Evolutionary conservation across 2,888 invertebrate genomes (phyloP).

Genomic region (Onthophagus sagittarius): DNA sequence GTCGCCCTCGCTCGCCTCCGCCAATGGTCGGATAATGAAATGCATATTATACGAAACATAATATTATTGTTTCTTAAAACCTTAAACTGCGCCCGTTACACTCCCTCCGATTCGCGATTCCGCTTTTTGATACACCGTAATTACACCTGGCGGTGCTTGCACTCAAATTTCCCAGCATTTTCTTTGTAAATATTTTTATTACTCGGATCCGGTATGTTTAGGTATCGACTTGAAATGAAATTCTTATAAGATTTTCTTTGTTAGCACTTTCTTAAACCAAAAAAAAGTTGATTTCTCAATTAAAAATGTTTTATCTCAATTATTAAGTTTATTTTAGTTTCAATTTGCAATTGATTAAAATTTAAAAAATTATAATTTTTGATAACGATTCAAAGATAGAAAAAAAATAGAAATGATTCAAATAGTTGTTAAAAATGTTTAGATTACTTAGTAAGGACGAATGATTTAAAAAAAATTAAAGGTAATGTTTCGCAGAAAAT

Average conservation of each 20-base stretch:
- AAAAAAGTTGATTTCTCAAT: not conserved
- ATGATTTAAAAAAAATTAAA: no score
- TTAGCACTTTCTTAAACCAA: not conserved
- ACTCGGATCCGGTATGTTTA: conserved; percentile 5
- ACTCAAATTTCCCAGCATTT: conserved; percentile 8
- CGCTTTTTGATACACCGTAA: conserved; percentile 22
- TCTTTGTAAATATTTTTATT: conserved; percentile 11
- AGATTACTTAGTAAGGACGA: no score
- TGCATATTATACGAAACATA: conserved; percentile 49
- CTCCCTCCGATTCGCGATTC: conserved; percentile 27
- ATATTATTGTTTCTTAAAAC: conserved; percentile 51
- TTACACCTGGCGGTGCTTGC: not conserved
- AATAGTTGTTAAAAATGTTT: no score
- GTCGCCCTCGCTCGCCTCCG: conserved; percentile 29
- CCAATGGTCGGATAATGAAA: conserved; percentile 45
- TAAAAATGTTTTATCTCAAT: no score
- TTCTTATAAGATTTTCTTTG: not conserved
- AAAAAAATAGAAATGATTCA: no score
- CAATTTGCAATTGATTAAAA: no score
- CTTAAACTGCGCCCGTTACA: conserved; percentile 39
- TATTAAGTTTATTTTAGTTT: no score
- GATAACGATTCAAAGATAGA: no score
- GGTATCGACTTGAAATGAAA: not conserved
- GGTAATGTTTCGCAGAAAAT: no score
- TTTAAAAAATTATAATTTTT: no score